Conservation (phyloP, 2,797 vertebrate genomes). For the Rhynchotus rufescens region DNA sequence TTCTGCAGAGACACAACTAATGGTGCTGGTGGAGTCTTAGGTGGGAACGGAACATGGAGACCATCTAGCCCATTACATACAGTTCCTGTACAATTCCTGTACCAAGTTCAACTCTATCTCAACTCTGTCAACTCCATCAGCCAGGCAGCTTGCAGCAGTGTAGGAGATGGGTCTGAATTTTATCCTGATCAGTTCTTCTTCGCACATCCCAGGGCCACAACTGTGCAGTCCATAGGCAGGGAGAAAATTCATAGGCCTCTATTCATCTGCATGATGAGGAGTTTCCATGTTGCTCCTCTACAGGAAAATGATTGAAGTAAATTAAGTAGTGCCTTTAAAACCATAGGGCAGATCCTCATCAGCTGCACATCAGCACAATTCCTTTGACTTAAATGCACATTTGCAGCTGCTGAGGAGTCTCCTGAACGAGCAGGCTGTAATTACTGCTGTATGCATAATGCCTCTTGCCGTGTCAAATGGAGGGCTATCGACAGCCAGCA, state of each 20-base stretch:
- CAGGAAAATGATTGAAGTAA: slow-evolving; percentile 19
- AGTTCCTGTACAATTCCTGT: neutral
- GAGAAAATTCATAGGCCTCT: neutral
- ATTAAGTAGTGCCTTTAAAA: slow-evolving; percentile 3
- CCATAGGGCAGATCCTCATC: neutral
- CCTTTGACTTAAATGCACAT: slow-evolving; percentile 7
- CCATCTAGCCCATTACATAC: neutral
- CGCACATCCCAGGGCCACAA: neutral
- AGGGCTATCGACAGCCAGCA: slow-evolving; percentile 18
- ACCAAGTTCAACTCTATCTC: neutral
- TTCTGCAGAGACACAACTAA: neutral
- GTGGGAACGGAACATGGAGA: neutral
- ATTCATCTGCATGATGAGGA: neutral
- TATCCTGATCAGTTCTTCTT: neutral
- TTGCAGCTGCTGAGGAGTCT: slow-evolving; percentile 18
- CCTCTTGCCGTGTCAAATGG: neutral
- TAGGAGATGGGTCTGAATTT: neutral
- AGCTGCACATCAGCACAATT: neutral
- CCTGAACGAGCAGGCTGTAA: slow-evolving; percentile 18
- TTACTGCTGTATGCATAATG: slow-evolving; percentile 21
- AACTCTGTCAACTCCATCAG: neutral
- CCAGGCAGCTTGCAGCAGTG: neutral
- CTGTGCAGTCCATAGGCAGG: neutral
- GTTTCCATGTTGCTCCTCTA: neutral
- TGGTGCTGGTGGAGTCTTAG: neutral